These are phyloP conservation scores for Oreochromis mossambicus DNA, from an alignment of 2,797 vertebrate genomes.

Conservation along the genomic window DNA sequence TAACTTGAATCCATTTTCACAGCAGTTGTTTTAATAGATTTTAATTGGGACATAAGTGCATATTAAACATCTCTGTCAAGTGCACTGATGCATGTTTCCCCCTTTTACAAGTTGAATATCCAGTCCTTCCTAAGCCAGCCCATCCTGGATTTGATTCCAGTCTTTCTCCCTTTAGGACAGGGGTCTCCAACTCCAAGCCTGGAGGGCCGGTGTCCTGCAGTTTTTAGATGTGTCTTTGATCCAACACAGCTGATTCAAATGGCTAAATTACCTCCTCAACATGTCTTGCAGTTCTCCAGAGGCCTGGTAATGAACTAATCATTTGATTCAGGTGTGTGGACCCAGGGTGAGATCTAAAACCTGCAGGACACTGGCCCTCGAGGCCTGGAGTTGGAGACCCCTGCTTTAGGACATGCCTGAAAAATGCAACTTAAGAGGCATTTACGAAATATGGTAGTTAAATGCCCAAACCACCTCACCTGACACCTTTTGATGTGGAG, in stretches of 20 bases:
- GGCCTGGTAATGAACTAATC: not conserved
- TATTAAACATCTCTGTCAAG: not conserved
- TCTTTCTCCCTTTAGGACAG: not conserved
- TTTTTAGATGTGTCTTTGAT: not conserved
- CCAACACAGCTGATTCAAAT: accelerated
- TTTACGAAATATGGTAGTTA: not conserved
- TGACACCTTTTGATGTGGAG: not conserved
- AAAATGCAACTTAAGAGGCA: not conserved
- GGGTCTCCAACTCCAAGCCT: not conserved
- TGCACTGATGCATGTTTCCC: not conserved
- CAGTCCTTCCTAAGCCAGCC: not conserved
- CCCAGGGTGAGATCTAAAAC: not conserved
- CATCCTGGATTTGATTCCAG: not conserved
- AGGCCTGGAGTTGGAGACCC: not conserved
- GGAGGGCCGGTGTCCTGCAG: not conserved
- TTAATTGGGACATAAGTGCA: not conserved
- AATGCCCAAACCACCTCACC: not conserved
- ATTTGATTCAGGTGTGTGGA: not conserved
- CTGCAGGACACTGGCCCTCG: accelerated
- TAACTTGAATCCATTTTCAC: slow-evolving; percentile 1
- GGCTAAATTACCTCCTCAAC: not conserved
- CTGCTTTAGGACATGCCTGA: not conserved
- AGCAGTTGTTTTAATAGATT: not conserved
- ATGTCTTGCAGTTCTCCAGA: accelerated
- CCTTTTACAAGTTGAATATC: not conserved